Base-by-base conservation (phyloP, 1,140 invertebrate genomes). In the Drosophila nikananu region DNA sequence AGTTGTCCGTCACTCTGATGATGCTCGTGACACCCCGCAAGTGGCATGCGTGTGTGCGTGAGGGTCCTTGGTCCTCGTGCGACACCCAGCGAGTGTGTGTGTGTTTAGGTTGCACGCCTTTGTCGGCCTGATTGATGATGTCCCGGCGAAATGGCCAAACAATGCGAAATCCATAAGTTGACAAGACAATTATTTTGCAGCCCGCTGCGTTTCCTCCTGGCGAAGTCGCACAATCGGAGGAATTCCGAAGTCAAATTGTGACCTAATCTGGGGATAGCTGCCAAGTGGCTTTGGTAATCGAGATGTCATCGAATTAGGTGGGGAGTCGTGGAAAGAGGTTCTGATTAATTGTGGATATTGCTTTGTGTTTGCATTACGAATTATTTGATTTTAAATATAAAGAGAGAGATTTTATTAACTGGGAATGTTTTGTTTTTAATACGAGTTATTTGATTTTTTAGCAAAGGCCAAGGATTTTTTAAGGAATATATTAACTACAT, bases 161-260 rank as follows among this genome's bases (percentile, higher is more conserved):
- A 75, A 57, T 63, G 27, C 51, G 48, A 75, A 75, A 75, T 64
- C 72, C 71, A 75, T 75, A 75, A 75, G 71, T 75, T 75, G 72
- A 64, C 72, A 75, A 75, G 59, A 75, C 70, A 75, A 75, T 75
- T 75, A 75, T 75, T 55, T 75, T 49, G 42, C 59, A 55, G 51
- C 58, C 49, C 51, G 41, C 39, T 39, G 49, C 51, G 59, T 32
- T 42, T 55, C 21, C 27, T n/a, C 21, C 13, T 46, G 30, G 23
- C 37, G 3, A 51, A 30, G 27, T 37, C 12, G 15, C 21, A 37
- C 13, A 3, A 42, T 6, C 23, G 41, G 30, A 49, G 42, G 44
- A 30, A 37, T 35, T 54, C 25, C n/a, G 21, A 37, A 54, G 48
- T 46, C 63, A 54, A 70, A 73, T 73, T 51, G 71, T 61, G 71